Base-by-base conservation (phyloP, 2,888 invertebrate species). In the Margaritifera margaritifera region DNA sequence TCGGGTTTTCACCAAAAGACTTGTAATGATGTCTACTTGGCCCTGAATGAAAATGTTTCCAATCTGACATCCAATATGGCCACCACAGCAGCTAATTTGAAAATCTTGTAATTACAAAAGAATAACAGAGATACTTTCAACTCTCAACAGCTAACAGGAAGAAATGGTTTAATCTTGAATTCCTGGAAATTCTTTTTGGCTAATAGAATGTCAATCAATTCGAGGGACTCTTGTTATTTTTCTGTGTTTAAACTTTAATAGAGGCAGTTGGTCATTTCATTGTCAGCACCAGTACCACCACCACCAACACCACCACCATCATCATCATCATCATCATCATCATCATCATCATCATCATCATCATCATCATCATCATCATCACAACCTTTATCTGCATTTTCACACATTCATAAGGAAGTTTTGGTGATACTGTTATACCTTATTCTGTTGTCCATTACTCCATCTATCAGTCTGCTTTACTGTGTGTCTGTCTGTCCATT, bases 291-390 rank as follows among this genome's bases (percentile, higher is more conserved):
- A 54, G 20, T 4, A 25, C 6, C 51, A 59, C 50, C 58, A 65
- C 59, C 59, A 65, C 58, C 64, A 64, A 31, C 64, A 64, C 42
- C 64, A 64, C 42, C 64, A 64, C 42, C 64, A 64, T 57, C 64
- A 64, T 64, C 64, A 64, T 64, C 64, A 64, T 64, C 57, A 64
- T 64, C 64, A 64, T 64, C 64, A 64, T 64, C 64, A 64, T 64
- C 64, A 53, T 54, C 63, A 63, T 51, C 63, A 54, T 63, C 63
- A 63, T 63, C 63, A 63, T 63, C 63, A 64, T 64, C 64, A 55
- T 42, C 53, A 55, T 64, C 64, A 64, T 5, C 55, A 64, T 6
- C 64, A 64, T 4, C 64, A 27, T 4, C 27, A 27, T 4, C 27
- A 27, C 27, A 27, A 27, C 27, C 6, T 24, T 59, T 27, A 61